A percentile compares a stretch with the other conserved stretches of the same genome.
phyloP scores from a whole-genome alignment of 1,140 invertebrate species.

The Drosophila nikananu region DNA sequence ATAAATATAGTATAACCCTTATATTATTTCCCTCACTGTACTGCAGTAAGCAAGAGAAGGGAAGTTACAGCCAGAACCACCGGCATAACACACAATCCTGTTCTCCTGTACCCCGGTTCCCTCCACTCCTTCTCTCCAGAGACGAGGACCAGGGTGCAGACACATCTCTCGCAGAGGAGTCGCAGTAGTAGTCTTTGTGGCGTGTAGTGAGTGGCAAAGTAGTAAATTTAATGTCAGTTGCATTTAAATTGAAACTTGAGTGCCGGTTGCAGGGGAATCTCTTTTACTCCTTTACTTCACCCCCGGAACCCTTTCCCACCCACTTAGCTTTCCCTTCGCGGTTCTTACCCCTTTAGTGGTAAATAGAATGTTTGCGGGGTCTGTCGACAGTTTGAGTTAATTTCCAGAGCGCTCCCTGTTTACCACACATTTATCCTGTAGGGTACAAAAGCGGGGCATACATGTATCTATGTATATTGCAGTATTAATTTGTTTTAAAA shows the following conservation, averaged over 20 bases:
- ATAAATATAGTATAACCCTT: not conserved
- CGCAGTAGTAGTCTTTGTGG: conserved; percentile 52
- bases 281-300: conserved; percentile 10
- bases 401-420: conserved; percentile 57
- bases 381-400: conserved; percentile 81
- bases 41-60: conserved; percentile 6
- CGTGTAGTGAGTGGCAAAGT: conserved; percentile 68
- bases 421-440: conserved; percentile 48
- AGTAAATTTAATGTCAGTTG: conserved; percentile 84
- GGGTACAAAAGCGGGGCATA: too few species aligned
- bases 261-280: conserved; percentile 21
- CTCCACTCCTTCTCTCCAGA: conserved; percentile 11
- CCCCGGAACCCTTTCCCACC: conserved; percentile 2
- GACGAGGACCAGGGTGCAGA: not conserved
- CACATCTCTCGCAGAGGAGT: conserved; percentile 48
- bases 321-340: not conserved
- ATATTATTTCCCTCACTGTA: not conserved
- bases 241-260: conserved; percentile 81
- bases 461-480: not conserved
- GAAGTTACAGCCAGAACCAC: conserved; percentile 25
- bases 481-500: not conserved
- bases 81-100: conserved; percentile 29
- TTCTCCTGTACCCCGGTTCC: conserved; percentile 28
- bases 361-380: conserved; percentile 27
- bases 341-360: conserved; percentile 8